A percentile compares a stretch with the other conserved stretches of the same genome.
Conservation (phyloP, 2,888 invertebrate genomes). For the Drosophila mercatorum region DNA sequence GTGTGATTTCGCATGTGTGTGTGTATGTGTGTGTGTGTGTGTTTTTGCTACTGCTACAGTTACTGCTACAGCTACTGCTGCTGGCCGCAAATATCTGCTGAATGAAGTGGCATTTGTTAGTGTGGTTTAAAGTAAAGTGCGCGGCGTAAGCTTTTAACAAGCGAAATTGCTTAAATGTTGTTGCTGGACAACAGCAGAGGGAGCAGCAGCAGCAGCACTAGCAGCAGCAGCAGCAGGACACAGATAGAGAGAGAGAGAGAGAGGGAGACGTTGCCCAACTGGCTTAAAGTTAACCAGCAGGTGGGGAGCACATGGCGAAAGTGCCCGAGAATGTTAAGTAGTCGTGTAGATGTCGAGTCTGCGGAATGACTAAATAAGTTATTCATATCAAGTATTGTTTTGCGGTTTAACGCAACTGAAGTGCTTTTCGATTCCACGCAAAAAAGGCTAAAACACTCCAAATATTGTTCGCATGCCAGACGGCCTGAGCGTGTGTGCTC, state of each 20-base stretch:
- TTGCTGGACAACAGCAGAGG: constrained; percentile 43
- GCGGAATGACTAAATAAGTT: constrained; percentile 57
- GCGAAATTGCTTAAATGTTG: constrained; percentile 74
- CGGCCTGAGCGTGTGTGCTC: neutral
- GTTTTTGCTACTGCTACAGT: constrained; percentile 41
- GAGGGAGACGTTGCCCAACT: constrained; percentile 28
- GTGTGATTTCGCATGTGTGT: constrained; percentile 66
- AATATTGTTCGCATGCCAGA: neutral
- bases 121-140: constrained; percentile 75
- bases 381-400: constrained; percentile 63
- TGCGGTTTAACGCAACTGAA: constrained; percentile 55
- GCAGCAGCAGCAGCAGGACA: neutral
- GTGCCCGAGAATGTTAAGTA: constrained; percentile 57
- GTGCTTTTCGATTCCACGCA: constrained; percentile 45
- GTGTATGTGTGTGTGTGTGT: constrained; percentile 28
- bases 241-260: neutral
- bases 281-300: constrained; percentile 38
- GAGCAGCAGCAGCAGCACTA: neutral
- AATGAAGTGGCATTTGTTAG: constrained; percentile 78
- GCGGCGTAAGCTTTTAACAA: constrained; percentile 77
- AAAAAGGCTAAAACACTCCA: neutral
- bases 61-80: constrained; percentile 36
- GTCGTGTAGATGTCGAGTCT: constrained; percentile 53
- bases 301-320: constrained; percentile 23
- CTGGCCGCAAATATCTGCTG: constrained; percentile 77